A percentile compares a stretch with the other conserved stretches of the same genome.
Conservation (phyloP, 1,140 invertebrate genomes). For the Leptopilina boulardi region DNA sequence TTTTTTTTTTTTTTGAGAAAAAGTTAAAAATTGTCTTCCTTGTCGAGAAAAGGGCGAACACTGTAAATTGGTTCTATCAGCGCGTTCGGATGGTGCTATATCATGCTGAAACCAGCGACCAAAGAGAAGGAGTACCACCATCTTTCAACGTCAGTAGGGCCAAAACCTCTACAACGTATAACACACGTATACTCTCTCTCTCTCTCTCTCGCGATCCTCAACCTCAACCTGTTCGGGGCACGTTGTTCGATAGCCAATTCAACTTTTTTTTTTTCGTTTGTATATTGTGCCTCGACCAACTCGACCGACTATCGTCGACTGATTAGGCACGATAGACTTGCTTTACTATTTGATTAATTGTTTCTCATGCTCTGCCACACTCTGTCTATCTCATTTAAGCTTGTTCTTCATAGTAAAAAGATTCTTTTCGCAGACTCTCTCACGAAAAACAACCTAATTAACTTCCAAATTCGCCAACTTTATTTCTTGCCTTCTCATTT, state of each 20-base stretch:
- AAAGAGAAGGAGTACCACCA: constrained; percentile 65
- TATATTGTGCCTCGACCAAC: background rate
- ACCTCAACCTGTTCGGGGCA: constrained; percentile 43
- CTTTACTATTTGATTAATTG: constrained; percentile 62
- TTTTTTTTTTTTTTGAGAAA: background rate
- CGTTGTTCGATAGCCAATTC: constrained; percentile 62
- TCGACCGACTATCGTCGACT: constrained; percentile 54
- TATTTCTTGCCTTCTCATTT: background rate
- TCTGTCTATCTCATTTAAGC: background rate
- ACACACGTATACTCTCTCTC: background rate
- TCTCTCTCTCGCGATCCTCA: constrained; percentile 45
- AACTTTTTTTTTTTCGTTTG: constrained; percentile 57
- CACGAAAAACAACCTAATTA: constrained; percentile 9
- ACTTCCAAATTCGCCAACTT: background rate
- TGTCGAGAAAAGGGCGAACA: constrained; percentile 34
- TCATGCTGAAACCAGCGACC: constrained; percentile 70
- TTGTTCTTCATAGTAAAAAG: background rate
- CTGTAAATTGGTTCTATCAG: constrained; percentile 75
- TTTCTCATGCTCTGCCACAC: constrained; percentile 41
- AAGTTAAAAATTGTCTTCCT: constrained; percentile 30
- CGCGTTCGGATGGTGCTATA: constrained; percentile 73
- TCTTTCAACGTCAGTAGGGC: constrained; percentile 69
- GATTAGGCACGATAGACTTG: constrained; percentile 56
- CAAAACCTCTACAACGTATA: constrained; percentile 57
- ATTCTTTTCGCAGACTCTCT: background rate